Conservation (phyloP, 2,888 invertebrate species). For the Phorcus lineatus region DNA sequence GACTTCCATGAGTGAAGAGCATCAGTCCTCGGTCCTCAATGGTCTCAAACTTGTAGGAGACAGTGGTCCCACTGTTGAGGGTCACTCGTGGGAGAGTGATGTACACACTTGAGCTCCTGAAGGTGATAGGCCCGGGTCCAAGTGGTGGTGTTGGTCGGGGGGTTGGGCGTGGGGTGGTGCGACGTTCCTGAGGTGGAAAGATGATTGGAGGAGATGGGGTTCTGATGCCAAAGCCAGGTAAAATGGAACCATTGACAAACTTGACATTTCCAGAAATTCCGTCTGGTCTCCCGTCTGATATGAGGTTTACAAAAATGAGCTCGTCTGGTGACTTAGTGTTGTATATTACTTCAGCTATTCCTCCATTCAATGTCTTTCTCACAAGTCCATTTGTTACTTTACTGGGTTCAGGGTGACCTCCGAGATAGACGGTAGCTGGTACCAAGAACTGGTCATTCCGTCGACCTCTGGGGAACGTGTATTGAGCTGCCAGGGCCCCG, state of each 20-base stretch:
- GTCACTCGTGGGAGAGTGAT: slow-evolving; percentile 23
- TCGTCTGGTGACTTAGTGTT: background rate
- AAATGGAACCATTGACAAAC: slow-evolving; percentile 4
- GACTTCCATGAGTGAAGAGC: slow-evolving; percentile 50
- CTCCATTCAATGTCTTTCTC: slow-evolving; percentile 60
- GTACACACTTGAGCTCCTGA: slow-evolving; percentile 28
- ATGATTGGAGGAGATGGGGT: background rate
- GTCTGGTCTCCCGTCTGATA: background rate
- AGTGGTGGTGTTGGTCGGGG: slow-evolving; percentile 23
- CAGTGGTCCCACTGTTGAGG: slow-evolving; percentile 41
- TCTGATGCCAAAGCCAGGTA: background rate
- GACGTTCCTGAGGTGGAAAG: slow-evolving; percentile 20
- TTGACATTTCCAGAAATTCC: background rate
- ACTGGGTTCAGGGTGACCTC: slow-evolving; percentile 56
- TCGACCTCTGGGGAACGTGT: slow-evolving; percentile 40
- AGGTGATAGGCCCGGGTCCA: slow-evolving; percentile 38
- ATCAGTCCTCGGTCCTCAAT: slow-evolving; percentile 64
- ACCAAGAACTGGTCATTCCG: slow-evolving; percentile 55
- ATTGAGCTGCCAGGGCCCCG: slow-evolving; percentile 43
- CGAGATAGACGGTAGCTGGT: slow-evolving; percentile 60
- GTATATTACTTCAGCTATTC: slow-evolving; percentile 47
- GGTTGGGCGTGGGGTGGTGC: slow-evolving; percentile 24
- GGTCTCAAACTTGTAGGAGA: slow-evolving; percentile 69
- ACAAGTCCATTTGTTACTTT: slow-evolving; percentile 53
- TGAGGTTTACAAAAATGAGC: background rate